These are phyloP conservation scores for Troglohyphantes excavatus DNA, from an alignment of 2,888 invertebrate species.

Conservation along the genomic window DNA sequence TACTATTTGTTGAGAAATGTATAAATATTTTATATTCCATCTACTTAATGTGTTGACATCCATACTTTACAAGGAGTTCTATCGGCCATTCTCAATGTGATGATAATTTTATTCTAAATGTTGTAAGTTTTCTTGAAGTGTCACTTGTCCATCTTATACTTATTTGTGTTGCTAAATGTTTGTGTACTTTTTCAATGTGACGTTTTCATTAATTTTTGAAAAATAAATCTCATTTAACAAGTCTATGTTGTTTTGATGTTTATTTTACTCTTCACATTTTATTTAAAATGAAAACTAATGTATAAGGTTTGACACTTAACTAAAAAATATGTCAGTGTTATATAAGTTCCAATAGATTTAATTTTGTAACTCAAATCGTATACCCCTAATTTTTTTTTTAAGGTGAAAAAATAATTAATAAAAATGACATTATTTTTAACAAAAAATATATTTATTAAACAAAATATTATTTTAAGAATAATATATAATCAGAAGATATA, in stretches of 20 bases:
- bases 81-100: slow-evolving; percentile 42
- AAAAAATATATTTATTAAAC: no score
- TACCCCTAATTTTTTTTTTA: no score
- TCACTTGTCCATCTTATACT: slow-evolving; percentile 18
- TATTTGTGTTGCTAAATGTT: slow-evolving; percentile 37
- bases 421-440: no score
- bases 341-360: no score
- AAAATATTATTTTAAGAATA: no score
- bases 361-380: no score
- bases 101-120: slow-evolving; percentile 31
- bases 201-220: slow-evolving; percentile 8
- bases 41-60: slow-evolving; percentile 18
- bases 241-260: not conserved
- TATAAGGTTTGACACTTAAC: no score
- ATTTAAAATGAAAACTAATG: no score
- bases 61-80: not conserved
- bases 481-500: no score
- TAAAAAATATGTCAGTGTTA: no score
- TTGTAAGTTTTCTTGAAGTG: slow-evolving; percentile 30
- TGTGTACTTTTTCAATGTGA: slow-evolving; percentile 12
- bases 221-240: slow-evolving; percentile 24
- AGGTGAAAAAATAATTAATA: no score
- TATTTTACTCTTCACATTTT: no score
- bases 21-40: slow-evolving; percentile 3
- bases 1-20: not conserved